Evolutionary conservation across 2,113 vertebrate genomes (phyloP).

Genomic region (Paratilapia polleni): DNA sequence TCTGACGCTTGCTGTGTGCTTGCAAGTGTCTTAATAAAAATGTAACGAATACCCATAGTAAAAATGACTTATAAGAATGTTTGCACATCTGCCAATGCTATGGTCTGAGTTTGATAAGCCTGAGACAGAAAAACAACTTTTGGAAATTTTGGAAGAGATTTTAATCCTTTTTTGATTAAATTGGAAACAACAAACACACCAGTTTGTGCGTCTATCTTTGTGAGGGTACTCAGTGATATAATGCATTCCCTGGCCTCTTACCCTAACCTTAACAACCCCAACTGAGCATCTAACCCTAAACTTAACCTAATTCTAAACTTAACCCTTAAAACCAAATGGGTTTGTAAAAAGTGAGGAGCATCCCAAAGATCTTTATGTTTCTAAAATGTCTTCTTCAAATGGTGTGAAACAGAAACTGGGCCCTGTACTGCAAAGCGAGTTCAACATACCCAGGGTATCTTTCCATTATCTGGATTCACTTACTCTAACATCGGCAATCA

Average conservation of each 20-base stretch:
- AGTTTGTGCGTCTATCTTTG: neutral
- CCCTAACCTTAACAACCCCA: neutral
- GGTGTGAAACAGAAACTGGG: neutral
- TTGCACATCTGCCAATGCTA: rapidly evolving
- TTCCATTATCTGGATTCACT: too few relatives aligned
- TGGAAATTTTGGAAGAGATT: neutral
- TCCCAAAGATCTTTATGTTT: too few relatives aligned
- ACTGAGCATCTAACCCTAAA: neutral
- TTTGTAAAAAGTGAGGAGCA: neutral
- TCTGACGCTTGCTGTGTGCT: neutral
- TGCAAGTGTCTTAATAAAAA: neutral
- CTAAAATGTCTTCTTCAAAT: rapidly evolving
- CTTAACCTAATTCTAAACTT: neutral
- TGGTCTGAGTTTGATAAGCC: neutral
- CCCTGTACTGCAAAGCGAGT: too few relatives aligned
- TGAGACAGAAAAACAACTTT: neutral
- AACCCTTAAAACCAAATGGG: neutral
- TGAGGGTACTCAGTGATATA: neutral
- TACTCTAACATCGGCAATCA: too few relatives aligned
- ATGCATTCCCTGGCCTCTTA: neutral
- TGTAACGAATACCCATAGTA: neutral
- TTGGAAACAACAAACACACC: neutral
- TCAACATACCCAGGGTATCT: too few relatives aligned
- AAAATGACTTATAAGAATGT: neutral
- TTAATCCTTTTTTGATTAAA: neutral